Base-by-base conservation (phyloP, 2,888 invertebrate species). In the Trypoxylon attenuatum region DNA sequence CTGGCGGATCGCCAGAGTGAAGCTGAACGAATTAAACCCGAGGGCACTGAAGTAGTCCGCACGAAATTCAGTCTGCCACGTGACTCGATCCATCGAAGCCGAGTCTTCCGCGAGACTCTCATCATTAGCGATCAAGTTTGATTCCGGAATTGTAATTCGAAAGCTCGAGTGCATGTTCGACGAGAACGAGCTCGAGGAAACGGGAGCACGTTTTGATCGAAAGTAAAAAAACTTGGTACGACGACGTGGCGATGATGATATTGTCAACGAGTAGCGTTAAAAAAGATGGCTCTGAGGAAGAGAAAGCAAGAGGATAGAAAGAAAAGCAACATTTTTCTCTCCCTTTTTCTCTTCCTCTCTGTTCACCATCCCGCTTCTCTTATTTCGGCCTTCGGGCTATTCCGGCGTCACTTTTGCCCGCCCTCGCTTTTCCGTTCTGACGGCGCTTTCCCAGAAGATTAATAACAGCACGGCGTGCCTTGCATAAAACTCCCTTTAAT, bases 401-500 rank as follows among this genome's bases (percentile, higher is more conserved):
- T 39, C 41, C 50, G n/a, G 13, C 58, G 55, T 51, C 66, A 43
- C 55, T 52, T 58, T 52, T 56, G 21, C 54, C 25, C 38, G 5
- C 29, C 27, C 21, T 49, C 33, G 2, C 22, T 22, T 25, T 18
- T 29, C 25, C 4, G 23, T 18, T 27, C 59, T 38, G 67, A 47
- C 63, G 69, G 64, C 69, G 76, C 76, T 74, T 73, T 71, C 68
- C 59, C 78, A 10, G 71, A 79, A 80, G 81, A 81, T 81, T 81
- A 81, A 81, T 81, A 79, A 81, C 78, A 68, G 71, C 63, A 64
- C 64, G 71, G 25, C 68, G 69, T 70, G 69, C 68, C 71, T 76
- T 68, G 80, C 76, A 75, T 78, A 79, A 79, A 80, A 76, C 76
- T 76, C 78, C 65, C 79, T 81, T 81, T 81, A 80, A 81, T 81